Conservation (phyloP, 2,113 vertebrate genomes). For the Hymenochirus boettgeri region DNA sequence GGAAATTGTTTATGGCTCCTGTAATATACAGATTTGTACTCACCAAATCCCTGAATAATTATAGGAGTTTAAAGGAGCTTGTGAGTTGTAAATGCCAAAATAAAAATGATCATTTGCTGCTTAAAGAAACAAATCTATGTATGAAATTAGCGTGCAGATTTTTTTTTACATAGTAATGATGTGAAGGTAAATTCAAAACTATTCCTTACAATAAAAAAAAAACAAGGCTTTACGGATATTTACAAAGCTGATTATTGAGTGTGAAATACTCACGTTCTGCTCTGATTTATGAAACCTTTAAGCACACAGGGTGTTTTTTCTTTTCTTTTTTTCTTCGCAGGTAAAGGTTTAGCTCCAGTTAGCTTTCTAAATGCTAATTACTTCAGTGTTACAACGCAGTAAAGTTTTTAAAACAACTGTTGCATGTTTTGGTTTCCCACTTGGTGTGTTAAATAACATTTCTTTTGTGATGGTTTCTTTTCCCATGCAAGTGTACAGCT, state of each 20-base stretch:
- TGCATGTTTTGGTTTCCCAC: conserved; percentile 77
- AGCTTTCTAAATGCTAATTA: conserved; percentile 64
- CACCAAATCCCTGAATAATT: conserved; percentile 74
- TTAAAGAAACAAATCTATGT: conserved; percentile 50
- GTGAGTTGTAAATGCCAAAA: conserved; percentile 64
- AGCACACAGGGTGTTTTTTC: conserved; percentile 52
- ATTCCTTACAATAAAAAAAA: conserved; percentile 49
- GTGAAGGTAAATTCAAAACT: conserved; percentile 45
- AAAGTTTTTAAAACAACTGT: conserved; percentile 64
- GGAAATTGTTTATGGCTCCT: conserved; percentile 65
- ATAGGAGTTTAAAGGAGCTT: conserved; percentile 46
- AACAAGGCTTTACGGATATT: conserved; percentile 55
- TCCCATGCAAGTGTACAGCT: conserved; percentile 23
- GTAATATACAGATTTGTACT: conserved; percentile 57
- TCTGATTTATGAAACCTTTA: conserved; percentile 54
- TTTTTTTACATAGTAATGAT: conserved; percentile 56
- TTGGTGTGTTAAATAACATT: conserved; percentile 33
- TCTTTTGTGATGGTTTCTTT: conserved; percentile 16
- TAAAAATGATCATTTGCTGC: conserved; percentile 56
- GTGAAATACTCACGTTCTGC: conserved; percentile 49
- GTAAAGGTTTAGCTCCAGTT: conserved; percentile 46
- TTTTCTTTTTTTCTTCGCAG: conserved; percentile 48
- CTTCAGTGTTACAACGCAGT: conserved; percentile 68
- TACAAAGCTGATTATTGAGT: conserved; percentile 58
- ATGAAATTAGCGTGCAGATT: conserved; percentile 54